Percentiles rank a stretch among this genome's conserved stretches.
Conservation (phyloP, 2,888 invertebrate genomes). For the Mythimna loreyi region DNA sequence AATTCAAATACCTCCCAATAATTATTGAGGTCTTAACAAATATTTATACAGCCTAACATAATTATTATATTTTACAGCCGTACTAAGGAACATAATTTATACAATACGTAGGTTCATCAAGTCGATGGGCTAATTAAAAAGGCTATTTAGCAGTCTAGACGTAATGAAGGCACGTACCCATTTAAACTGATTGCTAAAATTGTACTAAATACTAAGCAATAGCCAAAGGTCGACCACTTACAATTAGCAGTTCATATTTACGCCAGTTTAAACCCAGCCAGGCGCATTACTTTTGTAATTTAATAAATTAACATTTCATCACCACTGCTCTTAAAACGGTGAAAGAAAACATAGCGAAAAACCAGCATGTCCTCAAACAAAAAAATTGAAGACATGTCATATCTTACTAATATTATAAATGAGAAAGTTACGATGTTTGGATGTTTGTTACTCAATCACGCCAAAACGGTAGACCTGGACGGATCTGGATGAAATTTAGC, state of each 20-base stretch:
- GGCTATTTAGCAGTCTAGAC: constrained; percentile 17
- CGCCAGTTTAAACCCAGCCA: too few species aligned
- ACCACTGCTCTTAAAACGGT: too few species aligned
- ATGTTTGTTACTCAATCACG: too few species aligned
- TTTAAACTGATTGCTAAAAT: constrained; percentile 20
- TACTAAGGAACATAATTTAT: constrained; percentile 8
- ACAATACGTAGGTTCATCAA: constrained; percentile 29
- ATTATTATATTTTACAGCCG: constrained; percentile 1
- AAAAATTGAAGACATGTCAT: too few species aligned
- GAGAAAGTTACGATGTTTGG: too few species aligned
- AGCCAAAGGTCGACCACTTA: constrained; percentile 29
- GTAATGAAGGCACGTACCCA: not conserved
- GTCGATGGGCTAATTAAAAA: constrained; percentile 24
- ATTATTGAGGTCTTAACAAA: constrained; percentile 1
- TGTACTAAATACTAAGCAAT: constrained; percentile 11
- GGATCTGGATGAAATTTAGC: too few species aligned
- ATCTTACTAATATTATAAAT: too few species aligned
- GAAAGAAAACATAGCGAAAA: too few species aligned
- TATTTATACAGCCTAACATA: constrained; percentile 1
- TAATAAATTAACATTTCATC: too few species aligned
- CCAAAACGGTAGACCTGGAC: too few species aligned
- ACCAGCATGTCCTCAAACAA: too few species aligned
- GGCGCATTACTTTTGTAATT: too few species aligned
- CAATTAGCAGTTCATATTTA: constrained; percentile 16
- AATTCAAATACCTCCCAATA: not conserved